phyloP scores from a whole-genome alignment of 2,888 invertebrate genomes.

The Cacoxenus indagator region DNA sequence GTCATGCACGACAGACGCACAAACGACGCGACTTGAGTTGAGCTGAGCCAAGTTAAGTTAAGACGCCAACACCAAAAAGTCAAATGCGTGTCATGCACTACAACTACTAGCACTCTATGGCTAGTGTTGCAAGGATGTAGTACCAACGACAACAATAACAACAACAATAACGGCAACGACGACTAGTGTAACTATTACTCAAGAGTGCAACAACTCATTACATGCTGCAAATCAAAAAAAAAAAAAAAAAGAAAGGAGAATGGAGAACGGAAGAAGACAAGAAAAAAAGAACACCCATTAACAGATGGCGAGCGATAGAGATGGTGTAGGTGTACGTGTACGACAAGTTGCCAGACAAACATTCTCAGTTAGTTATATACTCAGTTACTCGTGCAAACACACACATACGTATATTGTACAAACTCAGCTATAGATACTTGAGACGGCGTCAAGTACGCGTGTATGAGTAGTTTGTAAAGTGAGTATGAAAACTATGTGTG shows the following conservation, averaged over 20 bases:
- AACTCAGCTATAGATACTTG: neutral
- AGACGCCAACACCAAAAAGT: neutral
- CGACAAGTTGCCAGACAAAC: neutral
- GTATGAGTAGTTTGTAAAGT: too few species aligned
- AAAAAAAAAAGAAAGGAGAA: neutral
- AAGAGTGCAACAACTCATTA: conserved; percentile 8
- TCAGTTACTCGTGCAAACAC: too few species aligned
- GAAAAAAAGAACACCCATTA: neutral
- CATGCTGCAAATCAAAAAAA: neutral
- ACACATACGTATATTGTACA: too few species aligned
- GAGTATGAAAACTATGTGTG: too few species aligned
- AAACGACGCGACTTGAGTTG: too few species aligned
- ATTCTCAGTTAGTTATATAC: too few species aligned
- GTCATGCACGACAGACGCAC: neutral
- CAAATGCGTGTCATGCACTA: conserved; percentile 1
- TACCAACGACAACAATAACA: neutral
- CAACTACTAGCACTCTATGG: neutral
- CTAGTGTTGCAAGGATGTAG: neutral
- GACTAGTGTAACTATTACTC: neutral
- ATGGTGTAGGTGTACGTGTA: too few species aligned
- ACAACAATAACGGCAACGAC: neutral
- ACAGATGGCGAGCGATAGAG: too few species aligned
- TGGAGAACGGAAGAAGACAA: neutral
- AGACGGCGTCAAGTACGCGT: too few species aligned
- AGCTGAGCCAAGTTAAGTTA: too few species aligned